phyloP scores from a whole-genome alignment of 2,888 invertebrate species.

The Euphydryas editha region DNA sequence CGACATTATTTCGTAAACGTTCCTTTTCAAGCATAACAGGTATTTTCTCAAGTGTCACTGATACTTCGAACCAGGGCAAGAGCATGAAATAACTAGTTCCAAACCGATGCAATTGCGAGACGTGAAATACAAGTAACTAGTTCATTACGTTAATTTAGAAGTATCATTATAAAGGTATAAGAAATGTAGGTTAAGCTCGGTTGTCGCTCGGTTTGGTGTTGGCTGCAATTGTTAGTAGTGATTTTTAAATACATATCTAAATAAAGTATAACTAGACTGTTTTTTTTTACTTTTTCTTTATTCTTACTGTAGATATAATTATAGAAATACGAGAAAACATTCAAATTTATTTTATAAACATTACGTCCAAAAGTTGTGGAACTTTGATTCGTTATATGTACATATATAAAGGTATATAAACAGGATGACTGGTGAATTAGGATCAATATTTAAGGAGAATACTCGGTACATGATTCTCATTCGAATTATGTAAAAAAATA shows the following conservation, averaged over 20 bases:
- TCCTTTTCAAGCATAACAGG: slow-evolving; percentile 31
- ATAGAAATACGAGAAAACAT: too few species aligned
- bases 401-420: too few species aligned
- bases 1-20: slow-evolving; percentile 22
- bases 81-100: slow-evolving; percentile 30
- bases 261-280: background rate
- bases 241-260: background rate
- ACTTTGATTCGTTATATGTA: too few species aligned
- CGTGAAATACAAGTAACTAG: slow-evolving; percentile 23
- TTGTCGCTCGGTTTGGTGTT: slow-evolving; percentile 5
- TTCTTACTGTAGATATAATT: too few species aligned
- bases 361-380: too few species aligned
- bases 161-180: slow-evolving; percentile 25
- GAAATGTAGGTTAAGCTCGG: slow-evolving; percentile 23
- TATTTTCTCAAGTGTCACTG: slow-evolving; percentile 34
- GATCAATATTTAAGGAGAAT: too few species aligned
- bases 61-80: slow-evolving; percentile 35
- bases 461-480: too few species aligned
- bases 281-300: too few species aligned
- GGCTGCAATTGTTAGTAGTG: background rate
- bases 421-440: too few species aligned
- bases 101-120: slow-evolving; percentile 23
- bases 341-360: too few species aligned
- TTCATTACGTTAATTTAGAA: slow-evolving; percentile 29
- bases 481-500: too few species aligned